phyloP scores from a whole-genome alignment of 2,797 vertebrate genomes.

The Chelonia mydas region DNA sequence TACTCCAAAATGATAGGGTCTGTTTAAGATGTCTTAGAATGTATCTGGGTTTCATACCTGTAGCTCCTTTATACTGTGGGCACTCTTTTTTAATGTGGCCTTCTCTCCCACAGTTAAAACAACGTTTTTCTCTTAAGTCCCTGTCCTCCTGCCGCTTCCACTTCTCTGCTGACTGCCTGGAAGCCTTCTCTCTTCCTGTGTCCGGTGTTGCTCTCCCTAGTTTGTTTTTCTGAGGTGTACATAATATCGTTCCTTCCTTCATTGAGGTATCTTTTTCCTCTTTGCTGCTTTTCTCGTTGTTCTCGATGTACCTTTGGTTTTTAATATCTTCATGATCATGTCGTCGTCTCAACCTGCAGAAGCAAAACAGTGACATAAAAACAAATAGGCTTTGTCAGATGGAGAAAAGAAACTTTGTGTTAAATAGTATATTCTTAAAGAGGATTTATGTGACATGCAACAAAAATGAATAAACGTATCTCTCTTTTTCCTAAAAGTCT shows the following conservation, averaged over 20 bases:
- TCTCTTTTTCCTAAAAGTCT: not conserved
- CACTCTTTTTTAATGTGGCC: conserved; percentile 95
- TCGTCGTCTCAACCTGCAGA: conserved; percentile 82
- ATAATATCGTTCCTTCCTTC: conserved; percentile 73
- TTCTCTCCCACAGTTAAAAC: conserved; percentile 91
- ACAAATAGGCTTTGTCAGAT: not conserved
- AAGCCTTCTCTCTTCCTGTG: conserved; percentile 78
- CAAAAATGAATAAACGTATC: not conserved
- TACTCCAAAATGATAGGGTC: rapidly evolving
- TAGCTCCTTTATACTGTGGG: conserved; percentile 86
- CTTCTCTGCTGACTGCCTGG: conserved; percentile 82
- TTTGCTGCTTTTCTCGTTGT: conserved; percentile 79
- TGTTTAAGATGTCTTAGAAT: not conserved
- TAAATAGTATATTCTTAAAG: not conserved
- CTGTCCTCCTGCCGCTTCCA: conserved; percentile 86
- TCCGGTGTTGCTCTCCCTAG: conserved; percentile 66
- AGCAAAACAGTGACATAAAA: conserved; percentile 4
- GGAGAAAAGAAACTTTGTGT: not conserved
- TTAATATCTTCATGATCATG: conserved; percentile 80
- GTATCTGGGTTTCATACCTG: conserved; percentile 80
- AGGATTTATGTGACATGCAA: not conserved
- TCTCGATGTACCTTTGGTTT: conserved; percentile 79
- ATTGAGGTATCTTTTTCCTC: conserved; percentile 75
- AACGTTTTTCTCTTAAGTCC: conserved; percentile 87
- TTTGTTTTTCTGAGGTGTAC: conserved; percentile 70